A percentile compares a stretch with the other conserved stretches of the same genome.
phyloP scores from a whole-genome alignment of 1,140 invertebrate species.

The Agrilus planipennis region DNA sequence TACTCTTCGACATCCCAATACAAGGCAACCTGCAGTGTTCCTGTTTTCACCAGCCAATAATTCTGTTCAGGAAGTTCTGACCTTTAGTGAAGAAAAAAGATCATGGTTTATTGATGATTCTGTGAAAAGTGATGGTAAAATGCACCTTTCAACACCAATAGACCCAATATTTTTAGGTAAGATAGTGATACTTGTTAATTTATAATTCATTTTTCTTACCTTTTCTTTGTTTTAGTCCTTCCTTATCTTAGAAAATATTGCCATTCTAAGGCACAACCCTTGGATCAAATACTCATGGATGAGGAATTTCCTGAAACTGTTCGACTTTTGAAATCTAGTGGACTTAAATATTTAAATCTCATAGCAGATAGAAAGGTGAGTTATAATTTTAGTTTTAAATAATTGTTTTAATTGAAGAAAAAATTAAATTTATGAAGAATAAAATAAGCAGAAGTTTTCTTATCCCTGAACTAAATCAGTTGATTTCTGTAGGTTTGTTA shows the following conservation, averaged over 20 bases:
- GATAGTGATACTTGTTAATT: background rate
- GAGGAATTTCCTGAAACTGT: constrained; percentile 46
- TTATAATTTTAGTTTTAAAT: constrained; percentile 1
- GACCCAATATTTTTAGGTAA: constrained; percentile 58
- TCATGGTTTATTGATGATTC: constrained; percentile 59
- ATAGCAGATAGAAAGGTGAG: constrained; percentile 54
- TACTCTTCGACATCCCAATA: constrained; percentile 54
- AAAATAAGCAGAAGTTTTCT: background rate
- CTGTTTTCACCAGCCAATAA: constrained; percentile 44
- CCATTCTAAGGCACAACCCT: constrained; percentile 45
- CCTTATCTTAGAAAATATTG: constrained; percentile 45
- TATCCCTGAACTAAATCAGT: background rate
- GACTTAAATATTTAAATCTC: constrained; percentile 40
- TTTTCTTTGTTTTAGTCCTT: constrained; percentile 39
- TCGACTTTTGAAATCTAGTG: constrained; percentile 35
- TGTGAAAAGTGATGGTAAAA: constrained; percentile 62
- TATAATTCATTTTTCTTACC: no score
- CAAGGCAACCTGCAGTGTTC: constrained; percentile 47
- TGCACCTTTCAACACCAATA: constrained; percentile 55
- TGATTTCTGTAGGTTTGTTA: no score
- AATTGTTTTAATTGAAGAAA: background rate
- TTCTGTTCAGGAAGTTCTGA: constrained; percentile 51
- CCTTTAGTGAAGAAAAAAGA: constrained; percentile 51
- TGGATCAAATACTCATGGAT: constrained; percentile 56
- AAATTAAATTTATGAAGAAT: no score